Base-by-base conservation (phyloP, 2,888 invertebrate species). In the Rhorus exstirpatorius region DNA sequence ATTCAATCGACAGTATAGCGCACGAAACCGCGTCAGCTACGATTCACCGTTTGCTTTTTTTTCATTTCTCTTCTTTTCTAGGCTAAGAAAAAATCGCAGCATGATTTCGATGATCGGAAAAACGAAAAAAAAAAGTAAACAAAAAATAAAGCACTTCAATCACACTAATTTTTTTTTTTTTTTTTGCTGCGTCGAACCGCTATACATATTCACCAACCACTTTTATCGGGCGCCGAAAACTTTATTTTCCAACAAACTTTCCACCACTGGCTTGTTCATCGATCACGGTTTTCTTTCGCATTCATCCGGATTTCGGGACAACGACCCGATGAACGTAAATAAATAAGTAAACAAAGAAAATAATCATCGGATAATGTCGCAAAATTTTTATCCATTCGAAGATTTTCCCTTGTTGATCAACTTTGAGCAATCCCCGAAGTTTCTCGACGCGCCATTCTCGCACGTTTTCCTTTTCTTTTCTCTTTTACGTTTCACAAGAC, bases 131-230 rank as follows among this genome's bases (percentile, higher is more conserved):
- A 76, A 63, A 67, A 24, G 63, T 51, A 61, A 7, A 26, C 19
- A 38, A 67, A 67, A 44, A 67, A 51, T 46, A 81, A 78, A 60
- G 31, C 65, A 71, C 61, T 70, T 70, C 10, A 46, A 70, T 71
- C 68, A 76, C 83, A 68, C 38, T 17, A 17, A 0, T 14, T 38
- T 35, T 1, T 17, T 35, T 17, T 35, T 14, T 35, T 17, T 17
- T 53, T 70, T 44, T 17, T 26, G 7, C 17, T 44, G 51, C 61
- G 60, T 67, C 44, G 8, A 38, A 65, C 35, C 53, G 68, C 17
- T 41, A n/a, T n/a, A n/a, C n/a, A n/a, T n/a, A 31, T 51, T 72
- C 77, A 74, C 81, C 61, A 61, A 74, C 8, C 81, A 78, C 81
- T 78, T 79, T 60, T 77, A 58, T 2, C 70, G 26, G 49, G 61